Conservation (phyloP, 2,113 vertebrate species). For the Taxidea taxus region DNA sequence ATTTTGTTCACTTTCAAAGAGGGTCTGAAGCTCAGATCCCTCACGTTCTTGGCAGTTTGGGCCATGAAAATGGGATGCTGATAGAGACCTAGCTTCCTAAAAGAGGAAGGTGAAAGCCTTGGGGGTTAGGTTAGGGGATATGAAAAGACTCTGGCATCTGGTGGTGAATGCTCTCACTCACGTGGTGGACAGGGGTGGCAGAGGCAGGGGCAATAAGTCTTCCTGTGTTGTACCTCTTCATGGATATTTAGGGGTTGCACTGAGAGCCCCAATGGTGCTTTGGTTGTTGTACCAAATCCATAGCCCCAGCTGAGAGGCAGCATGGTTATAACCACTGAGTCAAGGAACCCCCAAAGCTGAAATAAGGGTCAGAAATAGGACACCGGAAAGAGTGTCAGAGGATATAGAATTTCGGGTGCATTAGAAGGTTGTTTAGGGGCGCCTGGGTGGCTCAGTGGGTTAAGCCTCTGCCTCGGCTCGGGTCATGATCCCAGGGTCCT, state of each 20-base stretch:
- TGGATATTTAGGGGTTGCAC: neutral
- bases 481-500: no score
- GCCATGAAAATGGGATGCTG: neutral
- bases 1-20: neutral
- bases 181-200: neutral
- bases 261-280: neutral
- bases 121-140: neutral
- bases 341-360: neutral
- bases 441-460: no score
- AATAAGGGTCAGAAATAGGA: neutral
- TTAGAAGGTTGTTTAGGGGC: neutral
- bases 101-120: neutral
- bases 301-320: neutral
- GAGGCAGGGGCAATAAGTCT: neutral
- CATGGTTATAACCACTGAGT: neutral
- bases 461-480: no score
- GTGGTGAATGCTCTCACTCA: neutral
- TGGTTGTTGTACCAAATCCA: neutral
- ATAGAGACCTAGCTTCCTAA: neutral
- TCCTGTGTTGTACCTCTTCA: neutral
- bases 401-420: neutral
- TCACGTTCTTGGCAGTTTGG: neutral
- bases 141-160: neutral
- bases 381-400: neutral
- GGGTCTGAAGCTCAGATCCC: neutral